Conservation (phyloP, 1,140 invertebrate genomes). For the Eriocheir sinensis region DNA sequence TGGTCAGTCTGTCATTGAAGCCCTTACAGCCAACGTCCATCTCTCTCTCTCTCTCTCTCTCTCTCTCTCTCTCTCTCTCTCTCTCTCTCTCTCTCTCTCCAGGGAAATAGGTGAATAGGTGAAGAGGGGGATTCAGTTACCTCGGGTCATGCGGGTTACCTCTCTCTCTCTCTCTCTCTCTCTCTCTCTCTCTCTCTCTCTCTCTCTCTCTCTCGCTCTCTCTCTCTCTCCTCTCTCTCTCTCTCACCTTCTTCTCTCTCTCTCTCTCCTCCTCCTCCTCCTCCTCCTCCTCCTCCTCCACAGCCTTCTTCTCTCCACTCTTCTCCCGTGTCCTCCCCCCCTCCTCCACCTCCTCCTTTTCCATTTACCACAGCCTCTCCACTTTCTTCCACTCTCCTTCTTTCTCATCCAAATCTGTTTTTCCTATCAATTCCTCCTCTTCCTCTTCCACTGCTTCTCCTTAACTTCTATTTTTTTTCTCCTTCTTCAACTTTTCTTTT, state of each 20-base stretch:
- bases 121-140: conserved; percentile 51
- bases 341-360: background rate
- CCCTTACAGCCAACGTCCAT: background rate
- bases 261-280: background rate
- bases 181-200: background rate
- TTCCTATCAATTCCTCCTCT: background rate
- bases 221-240: background rate
- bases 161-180: conserved; percentile 18
- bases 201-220: no score
- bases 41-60: background rate
- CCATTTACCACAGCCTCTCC: background rate
- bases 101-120: conserved; percentile 39
- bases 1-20: background rate
- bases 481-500: no score
- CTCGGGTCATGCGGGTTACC: conserved; percentile 68
- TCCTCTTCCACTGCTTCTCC: background rate
- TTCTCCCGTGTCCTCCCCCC: background rate
- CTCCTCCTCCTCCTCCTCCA: background rate
- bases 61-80: background rate
- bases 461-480: background rate
- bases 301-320: background rate
- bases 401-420: background rate
- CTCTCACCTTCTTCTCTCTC: background rate
- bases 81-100: background rate
- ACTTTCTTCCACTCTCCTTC: background rate